Evolutionary conservation across 2,888 invertebrate species (phyloP), one percentile per base, ranked within the genome.

Genomic region (Caenorhabditis imperialis): DNA sequence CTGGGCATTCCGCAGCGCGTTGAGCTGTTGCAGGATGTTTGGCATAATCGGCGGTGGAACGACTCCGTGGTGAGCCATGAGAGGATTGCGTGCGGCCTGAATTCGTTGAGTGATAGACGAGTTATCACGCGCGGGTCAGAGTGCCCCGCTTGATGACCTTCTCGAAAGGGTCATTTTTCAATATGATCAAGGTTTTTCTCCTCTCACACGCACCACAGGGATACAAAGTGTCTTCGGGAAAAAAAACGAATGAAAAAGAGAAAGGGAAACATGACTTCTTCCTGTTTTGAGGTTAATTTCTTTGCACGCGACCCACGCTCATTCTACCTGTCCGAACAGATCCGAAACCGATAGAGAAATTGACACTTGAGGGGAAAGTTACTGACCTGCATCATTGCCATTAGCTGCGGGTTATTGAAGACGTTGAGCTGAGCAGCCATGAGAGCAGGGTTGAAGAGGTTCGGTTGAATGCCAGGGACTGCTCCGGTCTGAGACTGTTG

Each of bases 351-450:
- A n/a, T n/a, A 51, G 40, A 18, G 16, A 7, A n/a, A n/a, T n/a
- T n/a, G n/a, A n/a, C n/a, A n/a, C n/a, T n/a, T n/a, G n/a, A n/a
- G n/a, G n/a, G n/a, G n/a, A n/a, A n/a, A n/a, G 16, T 20, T 42
- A 48, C 14, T 35, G 22, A 84, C 84, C 82, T 84, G 84, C 79
- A 83, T 79, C 78, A 81, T 80, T 37, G 75, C 76, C 50, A 81
- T 50, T 22, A 82, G 42, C n/a, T 77, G 75, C 0, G 78, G 63
- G 45, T 80, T 77, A 45, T 70, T 79, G 67, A 82, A 78, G 53
- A 81, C 75, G 10, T 77, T 77, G 8, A 84, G 70, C 25, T 84
- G 84, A 3, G 82, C 81, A 14, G 83, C 81, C 84, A 84, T 84
- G 33, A 84, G 37, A 18, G 77, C 76, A 6, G 81, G 78, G 50